Conservation (phyloP, 2,888 invertebrate species). For the Petrolisthes manimaculis region DNA sequence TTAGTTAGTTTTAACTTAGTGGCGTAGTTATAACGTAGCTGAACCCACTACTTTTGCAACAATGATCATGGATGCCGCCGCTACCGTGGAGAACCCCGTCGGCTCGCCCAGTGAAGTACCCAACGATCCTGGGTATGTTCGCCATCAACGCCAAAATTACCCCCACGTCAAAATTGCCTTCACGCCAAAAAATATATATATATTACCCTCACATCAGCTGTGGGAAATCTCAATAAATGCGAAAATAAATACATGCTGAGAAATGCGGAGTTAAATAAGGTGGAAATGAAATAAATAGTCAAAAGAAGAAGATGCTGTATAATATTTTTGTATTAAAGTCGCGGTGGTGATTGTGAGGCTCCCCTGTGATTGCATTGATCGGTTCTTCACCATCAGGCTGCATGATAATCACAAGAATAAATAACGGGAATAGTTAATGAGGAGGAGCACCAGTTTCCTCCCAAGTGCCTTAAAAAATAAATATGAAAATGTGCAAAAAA, state of each 20-base stretch:
- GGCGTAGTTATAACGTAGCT: constrained; percentile 63
- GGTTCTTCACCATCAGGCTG: neutral
- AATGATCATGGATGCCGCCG: constrained; percentile 65
- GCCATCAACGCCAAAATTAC: neutral
- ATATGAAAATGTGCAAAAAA: constrained; percentile 3
- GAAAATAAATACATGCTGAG: neutral
- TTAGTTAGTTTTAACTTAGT: constrained; percentile 63
- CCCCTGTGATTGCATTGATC: constrained; percentile 6
- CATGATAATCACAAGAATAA: neutral
- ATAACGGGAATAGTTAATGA: neutral
- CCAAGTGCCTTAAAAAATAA: constrained; percentile 12
- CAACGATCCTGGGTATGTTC: constrained; percentile 64
- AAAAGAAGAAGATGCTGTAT: neutral
- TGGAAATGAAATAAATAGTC: constrained; percentile 5
- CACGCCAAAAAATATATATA: neutral
- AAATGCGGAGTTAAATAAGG: neutral
- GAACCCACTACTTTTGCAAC: constrained; percentile 61
- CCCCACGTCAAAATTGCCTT: neutral
- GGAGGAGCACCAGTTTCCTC: neutral
- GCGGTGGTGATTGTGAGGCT: constrained; percentile 2
- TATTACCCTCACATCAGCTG: neutral
- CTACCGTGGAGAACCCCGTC: constrained; percentile 62
- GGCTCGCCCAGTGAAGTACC: constrained; percentile 65
- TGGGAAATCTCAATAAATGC: neutral
- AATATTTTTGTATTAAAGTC: constrained; percentile 2